Percentiles rank a stretch among this genome's conserved stretches.
Conservation (phyloP, 2,888 invertebrate genomes). For the Zonitis immaculata region DNA sequence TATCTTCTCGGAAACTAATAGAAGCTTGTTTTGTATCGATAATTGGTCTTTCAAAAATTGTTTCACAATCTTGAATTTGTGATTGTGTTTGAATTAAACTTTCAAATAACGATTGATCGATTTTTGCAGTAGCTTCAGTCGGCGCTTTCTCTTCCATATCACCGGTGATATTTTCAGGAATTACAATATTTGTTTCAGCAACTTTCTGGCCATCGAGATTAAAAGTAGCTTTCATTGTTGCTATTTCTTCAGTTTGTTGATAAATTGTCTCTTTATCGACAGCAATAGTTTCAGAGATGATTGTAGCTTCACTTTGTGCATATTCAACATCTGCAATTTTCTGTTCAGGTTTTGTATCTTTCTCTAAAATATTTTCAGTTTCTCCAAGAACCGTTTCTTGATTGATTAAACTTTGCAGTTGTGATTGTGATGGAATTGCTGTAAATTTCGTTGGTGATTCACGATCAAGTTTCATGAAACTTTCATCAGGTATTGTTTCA, state of each 20-base stretch:
- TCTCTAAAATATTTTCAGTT: conserved; percentile 52
- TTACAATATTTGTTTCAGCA: conserved; percentile 47
- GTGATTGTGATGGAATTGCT: conserved; percentile 53
- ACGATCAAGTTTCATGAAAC: conserved; percentile 49
- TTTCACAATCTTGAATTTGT: conserved; percentile 45
- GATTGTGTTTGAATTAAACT: conserved; percentile 48
- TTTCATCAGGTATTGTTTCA: conserved; percentile 55
- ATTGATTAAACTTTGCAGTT: conserved; percentile 53
- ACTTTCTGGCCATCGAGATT: conserved; percentile 45
- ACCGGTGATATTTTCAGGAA: conserved; percentile 39
- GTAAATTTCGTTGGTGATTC: conserved; percentile 46
- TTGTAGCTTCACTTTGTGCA: conserved; percentile 49
- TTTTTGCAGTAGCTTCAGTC: conserved; percentile 44
- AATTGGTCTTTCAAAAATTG: conserved; percentile 43
- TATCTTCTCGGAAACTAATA: conserved; percentile 46
- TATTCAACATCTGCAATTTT: conserved; percentile 47
- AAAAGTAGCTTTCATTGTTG: conserved; percentile 43
- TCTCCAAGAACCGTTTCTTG: conserved; percentile 56
- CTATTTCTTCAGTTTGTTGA: conserved; percentile 34
- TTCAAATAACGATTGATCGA: conserved; percentile 50
- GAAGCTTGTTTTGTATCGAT: conserved; percentile 46
- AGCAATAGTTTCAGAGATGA: conserved; percentile 47
- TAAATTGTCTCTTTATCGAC: conserved; percentile 51
- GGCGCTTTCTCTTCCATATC: conserved; percentile 36
- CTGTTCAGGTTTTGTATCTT: conserved; percentile 48